A percentile compares a stretch with the other conserved stretches of the same genome.
phyloP scores from a whole-genome alignment of 2,113 vertebrate genomes.

The Ceyx cyanopectus region DNA sequence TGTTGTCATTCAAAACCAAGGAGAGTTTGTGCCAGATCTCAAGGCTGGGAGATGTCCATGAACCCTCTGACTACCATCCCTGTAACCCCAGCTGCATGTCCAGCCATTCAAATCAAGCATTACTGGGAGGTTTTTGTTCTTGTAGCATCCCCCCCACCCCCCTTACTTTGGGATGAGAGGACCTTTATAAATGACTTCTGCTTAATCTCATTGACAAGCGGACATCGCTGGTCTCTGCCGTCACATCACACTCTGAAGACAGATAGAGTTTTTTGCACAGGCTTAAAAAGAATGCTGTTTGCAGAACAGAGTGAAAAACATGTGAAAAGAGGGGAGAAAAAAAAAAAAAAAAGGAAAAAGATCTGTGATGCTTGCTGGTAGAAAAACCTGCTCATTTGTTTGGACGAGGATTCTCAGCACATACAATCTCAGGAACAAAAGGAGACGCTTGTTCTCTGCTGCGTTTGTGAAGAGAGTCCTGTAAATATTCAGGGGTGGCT shows the following conservation, averaged over 20 bases:
- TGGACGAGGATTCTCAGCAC: slow-evolving; percentile 50
- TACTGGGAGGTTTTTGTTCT: neutral
- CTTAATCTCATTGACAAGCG: neutral
- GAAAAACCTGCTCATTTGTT: slow-evolving; percentile 17
- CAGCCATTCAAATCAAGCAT: neutral
- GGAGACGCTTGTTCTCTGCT: neutral
- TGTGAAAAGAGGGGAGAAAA: neutral
- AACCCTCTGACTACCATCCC: neutral
- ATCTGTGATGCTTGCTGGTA: slow-evolving; percentile 20
- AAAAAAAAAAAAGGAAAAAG: neutral
- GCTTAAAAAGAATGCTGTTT: slow-evolving; percentile 51
- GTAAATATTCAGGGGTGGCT: slow-evolving; percentile 16
- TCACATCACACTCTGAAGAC: slow-evolving; percentile 29
- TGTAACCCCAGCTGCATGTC: neutral
- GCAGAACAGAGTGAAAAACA: neutral
- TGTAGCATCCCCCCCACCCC: neutral
- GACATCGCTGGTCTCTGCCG: neutral
- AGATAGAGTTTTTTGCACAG: slow-evolving; percentile 7
- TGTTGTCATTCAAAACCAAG: accelerated
- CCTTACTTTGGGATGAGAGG: slow-evolving; percentile 23
- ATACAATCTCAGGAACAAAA: slow-evolving; percentile 32
- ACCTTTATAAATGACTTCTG: slow-evolving; percentile 39
- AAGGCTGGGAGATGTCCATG: neutral
- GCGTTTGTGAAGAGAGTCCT: neutral
- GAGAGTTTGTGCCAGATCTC: neutral